Base-by-base conservation (phyloP, 1,140 invertebrate genomes). In the Anoplolepis gracilipes region DNA sequence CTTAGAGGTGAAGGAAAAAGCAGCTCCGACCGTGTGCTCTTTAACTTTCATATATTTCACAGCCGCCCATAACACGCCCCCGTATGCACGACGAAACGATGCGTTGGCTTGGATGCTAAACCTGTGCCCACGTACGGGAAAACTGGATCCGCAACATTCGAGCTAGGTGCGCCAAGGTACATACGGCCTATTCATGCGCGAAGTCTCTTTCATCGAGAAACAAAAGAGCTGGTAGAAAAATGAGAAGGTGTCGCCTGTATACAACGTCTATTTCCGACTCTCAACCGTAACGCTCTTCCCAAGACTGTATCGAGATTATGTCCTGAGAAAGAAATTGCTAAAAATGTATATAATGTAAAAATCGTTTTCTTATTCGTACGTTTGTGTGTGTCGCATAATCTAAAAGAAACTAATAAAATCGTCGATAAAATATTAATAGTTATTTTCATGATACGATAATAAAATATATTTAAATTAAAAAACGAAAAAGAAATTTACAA, bases 91-190 rank as follows among this genome's bases (percentile, higher is more conserved):
- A 42, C 82, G 72, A 36, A 49, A 75, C 73, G 70, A 75, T 64
- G 82, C 82, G 72, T 76, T 64, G 59, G 70, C 59, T 76, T 53
- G 73, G 46, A 77, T 78, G 49, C 25, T 39, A 36, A 49, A 25
- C 39, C 46, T 25, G 57, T 64, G 73, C 82, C 82, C 82, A 77
- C 72, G 73, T 84, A 77, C 57, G 25, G 22, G 82, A 77, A 84
- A 84, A 84, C 82, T 84, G 72, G 73, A 84, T 84, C 69, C 73
- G 57, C 70, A 64, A 64, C 33, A 30, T 84, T 33, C 59, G 72
- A 53, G 57, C 42, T 59, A 65, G 46, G 82, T 36, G 82, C 33
- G 79, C 55, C 55, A 46, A 28, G 81, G 57, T 78, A 61, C 82
- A 62, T 62, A 46, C 42, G 36, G 57, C 33, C 82, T 84, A 84